Conservation (phyloP, 2,113 vertebrate genomes). For the Perccottus glenii region DNA sequence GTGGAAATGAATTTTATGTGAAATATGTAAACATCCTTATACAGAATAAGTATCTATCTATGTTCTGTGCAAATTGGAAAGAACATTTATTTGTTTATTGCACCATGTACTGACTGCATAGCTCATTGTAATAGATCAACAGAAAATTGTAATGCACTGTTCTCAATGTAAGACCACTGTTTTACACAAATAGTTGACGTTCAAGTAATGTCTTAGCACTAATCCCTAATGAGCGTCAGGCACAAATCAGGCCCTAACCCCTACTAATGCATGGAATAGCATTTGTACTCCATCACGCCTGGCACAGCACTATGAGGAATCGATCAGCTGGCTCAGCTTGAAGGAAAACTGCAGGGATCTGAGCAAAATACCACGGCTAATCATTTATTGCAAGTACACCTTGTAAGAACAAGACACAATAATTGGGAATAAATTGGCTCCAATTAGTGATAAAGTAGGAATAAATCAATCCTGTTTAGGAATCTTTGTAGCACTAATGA, state of each 20-base stretch:
- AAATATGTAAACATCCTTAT: slow-evolving; percentile 60
- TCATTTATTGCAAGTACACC: slow-evolving; percentile 28
- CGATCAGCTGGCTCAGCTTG: slow-evolving; percentile 37
- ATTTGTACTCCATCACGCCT: slow-evolving; percentile 2
- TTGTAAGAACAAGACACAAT: slow-evolving; percentile 31
- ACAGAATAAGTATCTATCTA: slow-evolving; percentile 35
- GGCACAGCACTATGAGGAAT: slow-evolving; percentile 34
- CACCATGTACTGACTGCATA: slow-evolving; percentile 24
- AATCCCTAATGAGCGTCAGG: slow-evolving; percentile 1
- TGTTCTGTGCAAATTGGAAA: slow-evolving; percentile 32
- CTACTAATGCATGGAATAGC: slow-evolving; percentile 4
- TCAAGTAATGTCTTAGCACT: neutral
- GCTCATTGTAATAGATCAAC: slow-evolving; percentile 25
- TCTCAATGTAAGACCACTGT: neutral
- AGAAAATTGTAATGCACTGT: neutral
- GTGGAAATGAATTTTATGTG: slow-evolving; percentile 47
- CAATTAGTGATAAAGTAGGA: slow-evolving; percentile 23
- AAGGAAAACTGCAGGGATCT: slow-evolving; percentile 38
- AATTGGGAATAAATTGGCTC: slow-evolving; percentile 24
- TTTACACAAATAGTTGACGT: neutral
- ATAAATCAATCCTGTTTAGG: neutral
- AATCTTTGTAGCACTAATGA: neutral
- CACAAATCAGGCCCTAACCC: neutral
- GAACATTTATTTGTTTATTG: slow-evolving; percentile 19
- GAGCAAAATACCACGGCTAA: slow-evolving; percentile 27